Evolutionary conservation across 1,140 invertebrate species (phyloP).

Genomic region (Lucilia sericata): DNA sequence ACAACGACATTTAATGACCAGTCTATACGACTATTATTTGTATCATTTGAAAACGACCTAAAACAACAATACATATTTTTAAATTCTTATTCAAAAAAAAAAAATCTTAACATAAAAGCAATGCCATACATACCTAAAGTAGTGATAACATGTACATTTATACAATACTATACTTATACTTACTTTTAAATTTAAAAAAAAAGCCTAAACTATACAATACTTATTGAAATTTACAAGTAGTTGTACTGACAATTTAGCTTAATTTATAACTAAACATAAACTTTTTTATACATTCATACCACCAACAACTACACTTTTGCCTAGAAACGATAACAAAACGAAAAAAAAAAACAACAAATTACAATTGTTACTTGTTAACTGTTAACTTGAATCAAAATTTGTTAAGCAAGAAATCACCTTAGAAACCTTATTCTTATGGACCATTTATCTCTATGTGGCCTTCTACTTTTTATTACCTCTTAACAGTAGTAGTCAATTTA

Average conservation of each 20-base stretch:
- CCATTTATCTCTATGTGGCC: slow-evolving; percentile 52
- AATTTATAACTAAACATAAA: background rate
- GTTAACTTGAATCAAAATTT: background rate
- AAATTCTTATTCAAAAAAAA: background rate
- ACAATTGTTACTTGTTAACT: background rate
- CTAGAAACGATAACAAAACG: no score
- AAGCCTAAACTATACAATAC: background rate
- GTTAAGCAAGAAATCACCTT: background rate
- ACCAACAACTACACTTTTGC: background rate
- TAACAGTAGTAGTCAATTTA: slow-evolving; percentile 44
- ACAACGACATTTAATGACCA: slow-evolving; percentile 61
- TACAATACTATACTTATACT: slow-evolving; percentile 16
- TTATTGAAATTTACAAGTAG: background rate
- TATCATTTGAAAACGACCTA: slow-evolving; percentile 53
- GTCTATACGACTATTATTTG: slow-evolving; percentile 62
- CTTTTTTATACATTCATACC: background rate
- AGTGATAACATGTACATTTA: slow-evolving; percentile 24
- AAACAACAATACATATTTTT: background rate
- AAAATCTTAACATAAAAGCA: background rate
- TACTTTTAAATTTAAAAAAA: background rate
- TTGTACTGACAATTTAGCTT: background rate
- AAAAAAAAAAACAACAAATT: no score
- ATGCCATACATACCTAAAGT: slow-evolving; percentile 16
- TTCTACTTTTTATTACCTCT: slow-evolving; percentile 49
- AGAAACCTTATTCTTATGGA: slow-evolving; percentile 55